phyloP scores from a whole-genome alignment of 2,113 vertebrate species.

The human region DNA sequence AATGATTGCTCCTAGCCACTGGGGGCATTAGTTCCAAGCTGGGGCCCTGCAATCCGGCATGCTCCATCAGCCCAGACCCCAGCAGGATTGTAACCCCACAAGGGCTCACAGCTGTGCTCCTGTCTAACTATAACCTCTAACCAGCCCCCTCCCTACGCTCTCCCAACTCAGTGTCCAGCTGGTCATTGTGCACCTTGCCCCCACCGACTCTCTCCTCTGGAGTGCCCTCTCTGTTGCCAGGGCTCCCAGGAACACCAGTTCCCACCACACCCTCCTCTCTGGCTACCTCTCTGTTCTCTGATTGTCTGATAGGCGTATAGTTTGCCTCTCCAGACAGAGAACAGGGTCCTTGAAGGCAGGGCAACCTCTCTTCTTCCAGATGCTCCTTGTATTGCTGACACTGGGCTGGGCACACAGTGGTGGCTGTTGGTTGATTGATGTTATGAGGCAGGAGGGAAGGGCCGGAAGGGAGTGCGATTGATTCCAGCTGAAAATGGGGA shows the following conservation, averaged over 20 bases:
- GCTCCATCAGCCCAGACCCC: neutral
- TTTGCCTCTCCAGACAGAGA: neutral
- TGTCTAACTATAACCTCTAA: neutral
- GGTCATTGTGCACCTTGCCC: neutral
- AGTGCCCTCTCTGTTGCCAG: neutral
- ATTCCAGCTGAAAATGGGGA: slow-evolving; percentile 57
- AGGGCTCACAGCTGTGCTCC: slow-evolving; percentile 56
- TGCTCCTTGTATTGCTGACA: neutral
- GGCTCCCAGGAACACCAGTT: neutral
- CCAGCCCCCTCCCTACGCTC: neutral
- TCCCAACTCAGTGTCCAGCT: rapidly evolving
- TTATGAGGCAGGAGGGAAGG: neutral
- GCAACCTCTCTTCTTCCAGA: neutral
- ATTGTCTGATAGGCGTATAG: rapidly evolving
- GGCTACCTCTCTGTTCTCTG: neutral
- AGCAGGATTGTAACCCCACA: neutral
- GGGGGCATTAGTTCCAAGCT: slow-evolving; percentile 55
- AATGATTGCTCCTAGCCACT: slow-evolving; percentile 73
- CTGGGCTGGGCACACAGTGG: neutral
- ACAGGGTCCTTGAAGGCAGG: neutral
- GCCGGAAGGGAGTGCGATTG: slow-evolving; percentile 29
- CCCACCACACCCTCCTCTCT: too few species aligned
- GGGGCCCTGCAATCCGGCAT: neutral
- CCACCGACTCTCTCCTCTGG: rapidly evolving
- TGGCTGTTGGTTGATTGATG: slow-evolving; percentile 40